Evolutionary conservation across 1,140 invertebrate species (phyloP).

Genomic region (Drosophila bifasciata): DNA sequence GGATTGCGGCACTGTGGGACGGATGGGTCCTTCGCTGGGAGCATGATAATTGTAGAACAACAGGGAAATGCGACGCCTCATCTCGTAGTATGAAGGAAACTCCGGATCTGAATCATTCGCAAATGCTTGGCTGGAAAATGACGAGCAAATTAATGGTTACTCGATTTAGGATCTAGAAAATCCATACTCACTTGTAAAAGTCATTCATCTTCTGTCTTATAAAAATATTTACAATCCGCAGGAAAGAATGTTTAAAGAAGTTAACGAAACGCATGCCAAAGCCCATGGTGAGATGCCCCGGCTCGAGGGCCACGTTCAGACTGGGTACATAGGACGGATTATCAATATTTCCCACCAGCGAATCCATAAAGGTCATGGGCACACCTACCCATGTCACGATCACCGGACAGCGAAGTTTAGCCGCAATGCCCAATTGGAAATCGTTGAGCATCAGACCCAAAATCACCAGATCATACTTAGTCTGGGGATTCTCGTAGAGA

Average conservation of each 20-base stretch:
- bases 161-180: background rate
- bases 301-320: slow-evolving; percentile 23
- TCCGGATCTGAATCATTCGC: slow-evolving; percentile 8
- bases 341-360: slow-evolving; percentile 53
- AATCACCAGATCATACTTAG: slow-evolving; percentile 69
- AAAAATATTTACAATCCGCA: background rate
- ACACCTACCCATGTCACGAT: slow-evolving; percentile 58
- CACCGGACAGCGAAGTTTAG: slow-evolving; percentile 60
- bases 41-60: slow-evolving; percentile 68
- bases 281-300: slow-evolving; percentile 8
- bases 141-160: no score
- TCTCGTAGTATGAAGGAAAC: slow-evolving; percentile 30
- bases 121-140: slow-evolving; percentile 2
- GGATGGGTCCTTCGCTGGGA: slow-evolving; percentile 68
- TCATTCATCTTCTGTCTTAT: slow-evolving; percentile 13
- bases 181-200: slow-evolving; percentile 12
- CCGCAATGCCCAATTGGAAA: slow-evolving; percentile 67
- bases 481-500: slow-evolving; percentile 53
- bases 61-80: slow-evolving; percentile 67
- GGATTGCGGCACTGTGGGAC: slow-evolving; percentile 81
- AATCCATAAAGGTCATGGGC: slow-evolving; percentile 31
- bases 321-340: slow-evolving; percentile 59
- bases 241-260: slow-evolving; percentile 10
- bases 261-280: slow-evolving; percentile 17
- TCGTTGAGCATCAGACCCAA: slow-evolving; percentile 65